A percentile compares a stretch with the other conserved stretches of the same genome.
These are phyloP conservation scores for Manis javanica DNA, from an alignment of 2,797 vertebrate species.

Conservation along the genomic window DNA sequence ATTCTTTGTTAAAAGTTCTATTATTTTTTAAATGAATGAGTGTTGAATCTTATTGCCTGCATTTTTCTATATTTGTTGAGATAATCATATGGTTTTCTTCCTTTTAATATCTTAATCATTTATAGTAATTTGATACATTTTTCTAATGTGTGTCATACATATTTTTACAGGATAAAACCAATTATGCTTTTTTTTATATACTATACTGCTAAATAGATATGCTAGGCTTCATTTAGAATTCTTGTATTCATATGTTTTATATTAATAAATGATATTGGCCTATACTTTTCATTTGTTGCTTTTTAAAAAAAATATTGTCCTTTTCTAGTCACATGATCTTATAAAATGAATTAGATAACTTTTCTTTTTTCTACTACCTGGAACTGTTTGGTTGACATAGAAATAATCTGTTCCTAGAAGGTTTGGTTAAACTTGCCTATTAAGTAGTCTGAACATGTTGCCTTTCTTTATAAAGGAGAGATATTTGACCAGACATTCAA, in stretches of 20 bases:
- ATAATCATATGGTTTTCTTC: neutral
- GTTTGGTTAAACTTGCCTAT: neutral
- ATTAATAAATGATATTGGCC: neutral
- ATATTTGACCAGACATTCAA: neutral
- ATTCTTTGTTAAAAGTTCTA: neutral
- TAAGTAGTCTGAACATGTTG: neutral
- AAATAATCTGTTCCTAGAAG: neutral
- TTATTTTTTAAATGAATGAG: neutral
- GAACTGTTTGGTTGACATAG: neutral
- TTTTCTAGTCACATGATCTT: neutral
- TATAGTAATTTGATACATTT: neutral
- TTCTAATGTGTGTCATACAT: neutral
- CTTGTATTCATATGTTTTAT: neutral
- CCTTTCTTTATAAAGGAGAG: neutral
- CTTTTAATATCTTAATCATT: neutral
- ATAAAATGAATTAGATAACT: neutral
- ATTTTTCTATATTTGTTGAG: neutral
- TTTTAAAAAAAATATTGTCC: neutral
- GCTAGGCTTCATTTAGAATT: neutral
- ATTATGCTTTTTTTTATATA: neutral
- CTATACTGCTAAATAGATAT: neutral
- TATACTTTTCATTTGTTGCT: neutral
- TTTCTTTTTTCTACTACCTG: neutral
- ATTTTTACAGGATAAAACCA: neutral
- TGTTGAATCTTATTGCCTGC: neutral